Percentiles rank a stretch among this genome's conserved stretches.
Conservation (phyloP, 2,888 invertebrate genomes). For the Lasioglossum malachurum region DNA sequence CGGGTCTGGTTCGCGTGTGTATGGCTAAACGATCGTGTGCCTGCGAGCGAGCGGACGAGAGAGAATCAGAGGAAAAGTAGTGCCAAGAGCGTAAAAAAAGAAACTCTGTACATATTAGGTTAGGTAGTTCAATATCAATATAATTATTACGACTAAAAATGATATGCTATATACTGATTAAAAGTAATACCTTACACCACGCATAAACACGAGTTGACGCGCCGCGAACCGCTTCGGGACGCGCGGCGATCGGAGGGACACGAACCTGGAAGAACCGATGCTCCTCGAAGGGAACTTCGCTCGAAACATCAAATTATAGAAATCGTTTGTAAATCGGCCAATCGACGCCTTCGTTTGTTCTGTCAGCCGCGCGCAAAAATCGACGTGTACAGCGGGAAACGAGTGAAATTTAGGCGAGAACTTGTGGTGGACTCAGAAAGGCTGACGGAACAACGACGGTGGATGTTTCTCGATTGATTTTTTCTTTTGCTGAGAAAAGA, state of each 20-base stretch:
- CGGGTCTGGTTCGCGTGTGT: constrained; percentile 6
- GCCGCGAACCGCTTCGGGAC: constrained; percentile 64
- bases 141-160: constrained; percentile 80
- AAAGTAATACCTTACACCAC: constrained; percentile 76
- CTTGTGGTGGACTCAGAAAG: background rate
- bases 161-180: constrained; percentile 81
- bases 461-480: background rate
- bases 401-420: background rate
- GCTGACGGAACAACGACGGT: background rate
- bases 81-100: constrained; percentile 79
- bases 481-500: background rate
- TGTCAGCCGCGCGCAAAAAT: background rate
- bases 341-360: background rate
- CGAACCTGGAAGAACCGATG: background rate
- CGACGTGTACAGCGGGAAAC: background rate
- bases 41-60: constrained; percentile 37
- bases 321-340: background rate
- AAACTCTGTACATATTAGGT: constrained; percentile 83
- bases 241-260: constrained; percentile 31
- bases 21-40: constrained; percentile 34
- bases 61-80: constrained; percentile 74
- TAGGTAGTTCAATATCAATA: constrained; percentile 84
- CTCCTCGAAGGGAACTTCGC: background rate
- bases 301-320: background rate
- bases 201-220: constrained; percentile 75